phyloP scores from a whole-genome alignment of 2,888 invertebrate genomes.

The Lepidonotus clava region DNA sequence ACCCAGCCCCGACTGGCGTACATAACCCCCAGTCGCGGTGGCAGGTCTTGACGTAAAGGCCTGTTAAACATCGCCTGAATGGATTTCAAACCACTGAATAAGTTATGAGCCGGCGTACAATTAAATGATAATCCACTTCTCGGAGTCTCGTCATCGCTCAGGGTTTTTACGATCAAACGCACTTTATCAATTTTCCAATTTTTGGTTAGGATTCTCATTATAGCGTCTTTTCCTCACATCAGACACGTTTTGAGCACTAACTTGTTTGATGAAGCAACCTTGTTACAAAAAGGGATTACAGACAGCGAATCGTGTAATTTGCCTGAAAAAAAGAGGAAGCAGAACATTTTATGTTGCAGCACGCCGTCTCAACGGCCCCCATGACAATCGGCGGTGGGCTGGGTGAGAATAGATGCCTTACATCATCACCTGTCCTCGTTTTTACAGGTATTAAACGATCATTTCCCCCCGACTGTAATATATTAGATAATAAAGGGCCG shows the following conservation, averaged over 20 bases:
- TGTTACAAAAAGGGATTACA: slow-evolving; percentile 25
- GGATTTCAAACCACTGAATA: neutral
- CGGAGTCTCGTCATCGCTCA: neutral
- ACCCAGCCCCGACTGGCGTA: neutral
- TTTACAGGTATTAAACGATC: slow-evolving; percentile 52
- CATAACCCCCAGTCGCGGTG: neutral
- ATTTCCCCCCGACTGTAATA: slow-evolving; percentile 43
- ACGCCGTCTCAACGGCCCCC: neutral
- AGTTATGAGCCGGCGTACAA: slow-evolving; percentile 9
- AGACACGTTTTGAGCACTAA: slow-evolving; percentile 29
- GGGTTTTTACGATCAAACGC: slow-evolving; percentile 15
- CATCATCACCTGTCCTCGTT: slow-evolving; percentile 49
- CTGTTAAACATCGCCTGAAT: neutral
- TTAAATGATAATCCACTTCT: slow-evolving; percentile 22
- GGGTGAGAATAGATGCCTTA: slow-evolving; percentile 52
- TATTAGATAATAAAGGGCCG: slow-evolving; percentile 47
- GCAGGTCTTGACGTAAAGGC: neutral
- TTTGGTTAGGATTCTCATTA: slow-evolving; percentile 28
- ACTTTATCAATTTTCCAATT: slow-evolving; percentile 40
- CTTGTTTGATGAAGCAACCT: slow-evolving; percentile 45
- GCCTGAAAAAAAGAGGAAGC: neutral
- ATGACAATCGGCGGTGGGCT: neutral
- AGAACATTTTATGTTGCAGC: slow-evolving; percentile 22
- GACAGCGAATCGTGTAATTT: slow-evolving; percentile 50
- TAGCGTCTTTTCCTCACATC: slow-evolving; percentile 18